phyloP scores from a whole-genome alignment of 2,113 vertebrate genomes.

The Sceloporus undulatus region DNA sequence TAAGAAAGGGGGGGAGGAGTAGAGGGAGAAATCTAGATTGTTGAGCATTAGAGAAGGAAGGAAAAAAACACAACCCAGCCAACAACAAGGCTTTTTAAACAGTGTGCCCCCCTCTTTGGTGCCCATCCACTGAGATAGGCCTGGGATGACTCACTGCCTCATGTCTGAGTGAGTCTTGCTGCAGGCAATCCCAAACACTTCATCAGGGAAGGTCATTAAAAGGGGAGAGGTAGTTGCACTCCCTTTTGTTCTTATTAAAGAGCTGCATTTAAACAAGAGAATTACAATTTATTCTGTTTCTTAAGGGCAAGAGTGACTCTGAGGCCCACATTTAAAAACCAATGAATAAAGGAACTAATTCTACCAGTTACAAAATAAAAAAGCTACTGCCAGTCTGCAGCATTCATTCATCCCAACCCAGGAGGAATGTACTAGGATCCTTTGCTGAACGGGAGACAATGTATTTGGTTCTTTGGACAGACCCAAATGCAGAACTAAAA shows the following conservation, averaged over 20 bases:
- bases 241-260: conserved; percentile 2
- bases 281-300: conserved; percentile 15
- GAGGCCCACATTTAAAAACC: conserved; percentile 1
- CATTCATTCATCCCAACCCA: neutral
- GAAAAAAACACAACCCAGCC: neutral
- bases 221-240: neutral
- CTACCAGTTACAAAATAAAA: neutral
- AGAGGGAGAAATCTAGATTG: neutral
- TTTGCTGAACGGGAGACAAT: no score
- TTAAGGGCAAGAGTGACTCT: conserved; percentile 16
- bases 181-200: neutral
- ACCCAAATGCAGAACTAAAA: no score
- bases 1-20: neutral
- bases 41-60: neutral
- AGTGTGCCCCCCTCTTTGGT: neutral
- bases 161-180: neutral
- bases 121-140: neutral
- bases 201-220: conserved; percentile 8
- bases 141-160: neutral
- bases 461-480: no score
- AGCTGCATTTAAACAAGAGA: conserved; percentile 13
- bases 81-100: neutral
- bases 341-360: neutral
- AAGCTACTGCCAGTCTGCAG: neutral
- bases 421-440: neutral